phyloP scores from a whole-genome alignment of 2,888 invertebrate genomes.

The Neocrepidodera transversa region DNA sequence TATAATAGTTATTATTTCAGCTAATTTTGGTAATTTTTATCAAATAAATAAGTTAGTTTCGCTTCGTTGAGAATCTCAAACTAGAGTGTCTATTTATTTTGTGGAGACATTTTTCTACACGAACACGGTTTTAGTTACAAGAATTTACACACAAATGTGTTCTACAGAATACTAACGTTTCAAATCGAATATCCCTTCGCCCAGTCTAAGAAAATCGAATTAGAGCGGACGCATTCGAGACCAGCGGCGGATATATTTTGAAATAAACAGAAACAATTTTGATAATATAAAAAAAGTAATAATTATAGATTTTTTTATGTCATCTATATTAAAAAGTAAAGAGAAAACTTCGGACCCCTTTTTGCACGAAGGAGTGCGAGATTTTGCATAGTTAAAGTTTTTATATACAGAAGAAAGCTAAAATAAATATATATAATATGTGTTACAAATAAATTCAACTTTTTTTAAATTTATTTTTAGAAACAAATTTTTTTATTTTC shows the following conservation, averaged over 20 bases:
- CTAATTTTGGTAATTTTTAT: too few relatives aligned
- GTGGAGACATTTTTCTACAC: constrained; percentile 40
- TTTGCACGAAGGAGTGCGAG: background rate
- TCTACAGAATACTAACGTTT: constrained; percentile 38
- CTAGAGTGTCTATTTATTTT: constrained; percentile 37
- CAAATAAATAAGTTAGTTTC: too few relatives aligned
- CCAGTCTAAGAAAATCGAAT: constrained; percentile 35
- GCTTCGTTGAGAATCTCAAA: too few relatives aligned
- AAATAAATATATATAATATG: too few relatives aligned
- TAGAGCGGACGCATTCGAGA: constrained; percentile 24
- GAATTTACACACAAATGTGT: constrained; percentile 38
- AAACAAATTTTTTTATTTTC: too few relatives aligned
- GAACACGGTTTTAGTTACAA: constrained; percentile 40
- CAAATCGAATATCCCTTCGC: constrained; percentile 34
- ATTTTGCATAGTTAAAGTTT: too few relatives aligned
- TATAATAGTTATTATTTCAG: too few relatives aligned
- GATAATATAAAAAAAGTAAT: too few relatives aligned
- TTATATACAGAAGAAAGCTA: too few relatives aligned
- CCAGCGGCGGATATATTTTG: background rate
- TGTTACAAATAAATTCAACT: too few relatives aligned
- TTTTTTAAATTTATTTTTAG: too few relatives aligned
- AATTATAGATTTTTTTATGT: background rate
- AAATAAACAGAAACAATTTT: too few relatives aligned
- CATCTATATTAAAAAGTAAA: background rate
- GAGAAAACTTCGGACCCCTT: background rate